Evolutionary conservation across 2,797 vertebrate species (phyloP), one percentile per base, ranked within the genome.

Genomic region (Lindbergichthys nudifrons): DNA sequence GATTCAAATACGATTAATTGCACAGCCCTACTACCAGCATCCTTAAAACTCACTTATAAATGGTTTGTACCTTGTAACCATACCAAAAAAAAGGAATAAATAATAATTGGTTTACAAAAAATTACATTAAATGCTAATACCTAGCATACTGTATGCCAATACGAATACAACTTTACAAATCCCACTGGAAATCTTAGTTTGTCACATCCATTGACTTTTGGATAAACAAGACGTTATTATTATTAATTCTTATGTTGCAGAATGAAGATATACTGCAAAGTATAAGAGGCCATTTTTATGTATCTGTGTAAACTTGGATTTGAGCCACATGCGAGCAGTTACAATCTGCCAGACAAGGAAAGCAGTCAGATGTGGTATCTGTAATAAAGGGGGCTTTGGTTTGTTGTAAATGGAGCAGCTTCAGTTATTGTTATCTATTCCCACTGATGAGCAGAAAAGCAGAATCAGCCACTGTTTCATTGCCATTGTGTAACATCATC

Each of bases 341-440:
- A 16, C 45, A 2, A 11, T 67, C 15, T 4, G 3, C 0, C 21
- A 60, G 63, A 71, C 51, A 14, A 73, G 61, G 32, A 65, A 51
- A 43, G 52, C 48, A 59, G 61, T 71, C 52, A 59, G 77, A 64
- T 19, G 46, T 54, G 52, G 52, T 50, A n/a, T 67, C 56, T 4
- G 48, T 54, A 47, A 64, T 64, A 45, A 78, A 10, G 32, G 32
- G 7, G 19, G 21, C 65, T 79, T 54, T 61, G 43, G 36, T 70
- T 53, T 78, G 43, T 64, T 73, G 18, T 43, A 52, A 72, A 57
- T 69, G 53, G 48, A 81, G 56, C 62, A 39, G 58, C 32, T 69
- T 78, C 64, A 50, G 59, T 80, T 70, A 45, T 68, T 79, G 46
- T 66, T 62, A 64, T 82, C 77, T 78, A 51, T 78, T 58, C 58